Evolutionary conservation across 2,797 vertebrate genomes (phyloP).

Genomic region (Craterocephalus amniculus): DNA sequence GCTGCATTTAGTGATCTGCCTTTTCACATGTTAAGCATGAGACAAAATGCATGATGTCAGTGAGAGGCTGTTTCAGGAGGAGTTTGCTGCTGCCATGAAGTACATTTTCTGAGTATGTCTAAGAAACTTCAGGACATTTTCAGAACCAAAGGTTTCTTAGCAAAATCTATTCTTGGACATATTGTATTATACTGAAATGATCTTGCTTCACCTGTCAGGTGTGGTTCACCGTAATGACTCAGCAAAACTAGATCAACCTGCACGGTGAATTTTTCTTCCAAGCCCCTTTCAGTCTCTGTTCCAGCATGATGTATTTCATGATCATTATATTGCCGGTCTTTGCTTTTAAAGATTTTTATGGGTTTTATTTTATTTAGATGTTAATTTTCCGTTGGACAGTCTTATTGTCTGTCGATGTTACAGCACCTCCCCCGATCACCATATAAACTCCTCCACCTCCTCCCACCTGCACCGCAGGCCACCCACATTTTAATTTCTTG

Average conservation of each 20-base stretch:
- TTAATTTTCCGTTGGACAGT: conserved; percentile 36
- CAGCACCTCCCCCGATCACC: conserved; percentile 44
- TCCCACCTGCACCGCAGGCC: conserved; percentile 58
- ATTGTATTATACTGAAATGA: conserved; percentile 11
- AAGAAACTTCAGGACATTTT: neutral
- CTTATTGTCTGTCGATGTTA: conserved; percentile 50
- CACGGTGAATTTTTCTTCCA: neutral
- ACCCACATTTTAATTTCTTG: conserved; percentile 85
- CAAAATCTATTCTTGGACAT: neutral
- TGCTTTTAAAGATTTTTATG: conserved; percentile 33
- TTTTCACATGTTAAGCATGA: neutral
- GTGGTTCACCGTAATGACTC: neutral
- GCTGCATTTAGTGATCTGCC: neutral
- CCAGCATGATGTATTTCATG: conserved; percentile 43
- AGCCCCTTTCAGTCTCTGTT: conserved; percentile 20
- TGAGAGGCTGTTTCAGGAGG: neutral
- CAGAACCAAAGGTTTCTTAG: neutral
- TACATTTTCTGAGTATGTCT: neutral
- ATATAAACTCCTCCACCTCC: conserved; percentile 38
- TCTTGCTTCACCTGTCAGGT: neutral
- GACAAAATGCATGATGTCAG: neutral
- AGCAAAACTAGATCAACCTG: neutral
- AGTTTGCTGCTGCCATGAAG: neutral
- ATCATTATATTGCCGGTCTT: conserved; percentile 34
- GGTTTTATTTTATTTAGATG: conserved; percentile 13